These are phyloP conservation scores for Calidris pygmaea DNA, from an alignment of 2,113 vertebrate genomes.

Conservation along the genomic window DNA sequence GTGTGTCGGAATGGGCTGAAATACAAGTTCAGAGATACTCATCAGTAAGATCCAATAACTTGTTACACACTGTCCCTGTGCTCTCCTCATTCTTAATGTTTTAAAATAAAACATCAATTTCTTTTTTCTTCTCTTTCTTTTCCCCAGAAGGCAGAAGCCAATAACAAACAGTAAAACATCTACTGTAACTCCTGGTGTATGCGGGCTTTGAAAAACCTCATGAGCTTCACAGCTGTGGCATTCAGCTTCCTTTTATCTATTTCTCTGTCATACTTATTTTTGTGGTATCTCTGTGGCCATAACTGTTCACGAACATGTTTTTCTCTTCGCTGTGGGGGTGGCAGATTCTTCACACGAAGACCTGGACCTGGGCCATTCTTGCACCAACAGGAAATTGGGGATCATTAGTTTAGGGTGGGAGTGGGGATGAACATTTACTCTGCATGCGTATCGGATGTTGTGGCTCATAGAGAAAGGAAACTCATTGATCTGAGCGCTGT, in stretches of 20 bases:
- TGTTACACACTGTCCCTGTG: background rate
- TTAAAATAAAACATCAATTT: background rate
- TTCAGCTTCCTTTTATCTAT: background rate
- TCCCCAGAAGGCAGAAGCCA: background rate
- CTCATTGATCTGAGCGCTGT: background rate
- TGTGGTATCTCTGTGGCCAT: background rate
- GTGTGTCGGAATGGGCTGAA: background rate
- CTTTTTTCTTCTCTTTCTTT: background rate
- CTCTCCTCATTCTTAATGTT: background rate
- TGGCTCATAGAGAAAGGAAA: background rate
- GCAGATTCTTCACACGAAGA: background rate
- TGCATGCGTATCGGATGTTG: rapidly evolving
- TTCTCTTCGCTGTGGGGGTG: background rate
- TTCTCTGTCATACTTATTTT: background rate
- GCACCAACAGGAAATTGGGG: background rate
- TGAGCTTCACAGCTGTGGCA: background rate
- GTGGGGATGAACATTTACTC: background rate
- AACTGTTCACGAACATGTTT: background rate
- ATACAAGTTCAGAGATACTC: background rate
- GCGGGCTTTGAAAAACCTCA: background rate
- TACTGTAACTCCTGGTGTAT: background rate
- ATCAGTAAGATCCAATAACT: background rate
- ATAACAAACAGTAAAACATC: background rate
- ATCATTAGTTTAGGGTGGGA: background rate
- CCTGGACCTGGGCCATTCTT: background rate